Evolutionary conservation across 2,888 invertebrate genomes (phyloP), one percentile per base, ranked within the genome.

Genomic region (Eudasyphora cyanicolor): DNA sequence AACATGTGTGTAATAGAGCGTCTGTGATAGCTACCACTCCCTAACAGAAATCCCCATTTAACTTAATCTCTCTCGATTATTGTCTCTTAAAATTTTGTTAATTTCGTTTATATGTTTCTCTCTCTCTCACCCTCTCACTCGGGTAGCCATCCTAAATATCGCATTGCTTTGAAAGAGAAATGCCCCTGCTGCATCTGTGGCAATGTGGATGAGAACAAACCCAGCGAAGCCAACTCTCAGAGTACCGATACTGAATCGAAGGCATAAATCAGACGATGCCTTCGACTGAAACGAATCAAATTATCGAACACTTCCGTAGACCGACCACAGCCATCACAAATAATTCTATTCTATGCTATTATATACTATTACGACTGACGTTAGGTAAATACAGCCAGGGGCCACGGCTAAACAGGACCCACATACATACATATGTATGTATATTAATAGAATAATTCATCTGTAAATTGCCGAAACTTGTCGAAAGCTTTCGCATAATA

Each of bases 121-220:
- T 60, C 29, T 60, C 29, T 29, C n/a, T 60, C 0, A 45, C 29
- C 17, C 27, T 0, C 12, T 60, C 54, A 12, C 54, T 60, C n/a
- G 35, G 35, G 1, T 19, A 94, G 94, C 87, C 94, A 94, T 91
- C 94, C 94, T 14, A 94, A 94, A 89, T 94, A 94, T 87, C 93
- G 94, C 82, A 89, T 93, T 57, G 94, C 94, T 7, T 91, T 95
- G 84, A 93, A 93, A 89, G 93, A 93, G 89, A 93, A 93, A 89
- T 94, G 95, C 91, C 95, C 95, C 82, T 94, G 94, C 89, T 91
- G 91, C 79, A 90, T 92, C 76, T 89, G 91, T 74, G 92, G 92
- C 86, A 89, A 89, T 86, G 90, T 90, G 67, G 92, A 92, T 75
- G 91, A 92, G 85, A 89, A 88, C 80, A 90, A 91, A 84, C 49